These are phyloP conservation scores for Tetragnatha versicolor DNA, from an alignment of 1,140 invertebrate genomes.

Conservation along the genomic window DNA sequence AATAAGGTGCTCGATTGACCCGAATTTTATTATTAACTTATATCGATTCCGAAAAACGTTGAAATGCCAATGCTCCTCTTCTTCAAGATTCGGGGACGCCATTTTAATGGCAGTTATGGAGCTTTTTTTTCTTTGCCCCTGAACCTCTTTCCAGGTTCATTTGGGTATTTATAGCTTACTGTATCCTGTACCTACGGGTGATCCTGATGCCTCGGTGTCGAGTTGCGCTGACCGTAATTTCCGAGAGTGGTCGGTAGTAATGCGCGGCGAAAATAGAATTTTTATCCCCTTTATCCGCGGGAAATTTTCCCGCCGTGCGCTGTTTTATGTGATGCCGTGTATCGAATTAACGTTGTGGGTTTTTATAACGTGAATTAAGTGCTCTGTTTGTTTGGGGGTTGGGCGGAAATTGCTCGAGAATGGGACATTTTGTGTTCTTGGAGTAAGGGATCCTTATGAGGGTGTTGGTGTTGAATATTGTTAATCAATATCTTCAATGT, in stretches of 20 bases:
- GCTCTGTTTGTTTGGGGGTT: neutral
- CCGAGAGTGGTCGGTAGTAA: conserved; percentile 30
- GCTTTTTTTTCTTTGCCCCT: neutral
- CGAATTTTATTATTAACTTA: conserved; percentile 13
- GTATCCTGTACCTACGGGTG: conserved; percentile 1
- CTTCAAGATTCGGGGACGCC: conserved; percentile 21
- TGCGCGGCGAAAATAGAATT: conserved; percentile 45
- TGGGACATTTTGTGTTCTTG: too few species aligned
- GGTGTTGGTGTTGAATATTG: too few species aligned
- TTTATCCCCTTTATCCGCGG: conserved; percentile 29
- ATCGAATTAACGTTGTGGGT: conserved; percentile 32
- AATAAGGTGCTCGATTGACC: neutral
- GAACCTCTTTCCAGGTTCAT: conserved; percentile 14
- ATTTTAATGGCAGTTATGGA: conserved; percentile 44
- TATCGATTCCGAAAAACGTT: neutral
- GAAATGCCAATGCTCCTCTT: neutral
- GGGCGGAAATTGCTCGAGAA: too few species aligned
- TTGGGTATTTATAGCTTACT: conserved; percentile 42
- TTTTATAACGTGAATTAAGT: conserved; percentile 42
- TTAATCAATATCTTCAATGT: too few species aligned
- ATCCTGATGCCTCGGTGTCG: conserved; percentile 17
- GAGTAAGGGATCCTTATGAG: too few species aligned
- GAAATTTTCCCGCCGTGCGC: neutral
- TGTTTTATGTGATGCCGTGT: too few species aligned
- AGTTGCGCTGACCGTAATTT: conserved; percentile 39